Evolutionary conservation across 2,888 invertebrate species (phyloP).

Genomic region (Parascotia fuliginaria): DNA sequence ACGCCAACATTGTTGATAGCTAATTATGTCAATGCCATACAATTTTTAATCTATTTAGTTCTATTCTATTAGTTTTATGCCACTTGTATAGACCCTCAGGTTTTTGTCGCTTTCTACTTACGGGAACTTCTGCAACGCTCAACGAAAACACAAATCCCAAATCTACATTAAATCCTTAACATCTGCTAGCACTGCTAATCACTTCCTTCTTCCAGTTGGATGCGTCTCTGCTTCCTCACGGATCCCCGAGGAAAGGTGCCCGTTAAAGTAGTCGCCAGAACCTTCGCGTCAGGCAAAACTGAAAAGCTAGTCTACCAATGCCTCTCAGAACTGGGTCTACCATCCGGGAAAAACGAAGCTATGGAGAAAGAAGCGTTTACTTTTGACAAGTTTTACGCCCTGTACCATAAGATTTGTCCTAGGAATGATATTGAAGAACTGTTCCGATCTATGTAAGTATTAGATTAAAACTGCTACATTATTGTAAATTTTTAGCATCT

Average conservation of each 20-base stretch:
- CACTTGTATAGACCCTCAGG: no score
- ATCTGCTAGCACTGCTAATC: slow-evolving; percentile 37
- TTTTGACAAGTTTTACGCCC: slow-evolving; percentile 98
- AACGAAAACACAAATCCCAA: no score
- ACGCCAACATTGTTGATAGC: no score
- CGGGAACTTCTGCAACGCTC: neutral
- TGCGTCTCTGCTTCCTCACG: slow-evolving; percentile 97
- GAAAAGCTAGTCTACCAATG: slow-evolving; percentile 99
- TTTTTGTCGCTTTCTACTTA: no score
- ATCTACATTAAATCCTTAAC: no score
- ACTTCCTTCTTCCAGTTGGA: slow-evolving; percentile 93
- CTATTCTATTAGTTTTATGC: no score
- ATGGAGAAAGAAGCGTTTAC: slow-evolving; percentile 98
- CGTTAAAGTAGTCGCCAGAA: slow-evolving; percentile 97
- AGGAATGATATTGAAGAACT: slow-evolving; percentile 99
- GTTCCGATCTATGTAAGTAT: slow-evolving; percentile 96
- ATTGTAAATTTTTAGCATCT: no score
- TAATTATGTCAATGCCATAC: no score
- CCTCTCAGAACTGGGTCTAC: slow-evolving; percentile 96
- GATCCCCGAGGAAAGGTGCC: slow-evolving; percentile 98
- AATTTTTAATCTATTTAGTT: no score
- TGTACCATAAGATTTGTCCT: slow-evolving; percentile 99
- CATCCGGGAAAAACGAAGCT: slow-evolving; percentile 97
- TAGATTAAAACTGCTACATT: neutral
- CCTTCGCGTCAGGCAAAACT: slow-evolving; percentile 99